These are phyloP conservation scores for Choreutis nemorana DNA, from an alignment of 2,888 invertebrate species.

Conservation along the genomic window DNA sequence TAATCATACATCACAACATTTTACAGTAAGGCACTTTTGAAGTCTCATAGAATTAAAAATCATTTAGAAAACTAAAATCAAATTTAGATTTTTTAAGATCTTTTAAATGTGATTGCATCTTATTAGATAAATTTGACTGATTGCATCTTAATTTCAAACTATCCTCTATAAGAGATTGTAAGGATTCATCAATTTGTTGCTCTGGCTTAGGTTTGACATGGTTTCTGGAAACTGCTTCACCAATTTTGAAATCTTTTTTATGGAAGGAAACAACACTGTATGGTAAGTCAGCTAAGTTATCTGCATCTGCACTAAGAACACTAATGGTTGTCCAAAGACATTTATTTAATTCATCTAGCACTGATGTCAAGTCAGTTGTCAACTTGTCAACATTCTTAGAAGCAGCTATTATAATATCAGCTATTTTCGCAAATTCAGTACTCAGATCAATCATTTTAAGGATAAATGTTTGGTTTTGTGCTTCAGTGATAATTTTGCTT, in stretches of 20 bases:
- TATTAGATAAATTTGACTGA: constrained; percentile 33
- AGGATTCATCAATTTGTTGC: constrained; percentile 28
- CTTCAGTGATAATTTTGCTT: constrained; percentile 50
- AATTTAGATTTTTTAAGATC: constrained; percentile 29
- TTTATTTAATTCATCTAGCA: constrained; percentile 38
- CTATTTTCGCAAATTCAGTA: constrained; percentile 47
- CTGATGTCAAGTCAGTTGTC: constrained; percentile 23
- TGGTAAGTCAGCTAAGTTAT: constrained; percentile 38
- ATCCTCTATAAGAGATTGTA: constrained; percentile 49
- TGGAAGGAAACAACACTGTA: constrained; percentile 56
- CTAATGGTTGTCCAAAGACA: constrained; percentile 52
- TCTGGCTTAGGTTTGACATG: constrained; percentile 27
- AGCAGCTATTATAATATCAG: constrained; percentile 40
- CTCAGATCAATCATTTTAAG: constrained; percentile 50
- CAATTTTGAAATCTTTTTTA: constrained; percentile 53
- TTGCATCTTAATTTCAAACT: constrained; percentile 42
- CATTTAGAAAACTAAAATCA: constrained; percentile 49
- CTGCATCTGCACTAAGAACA: constrained; percentile 36
- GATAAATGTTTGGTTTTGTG: constrained; percentile 46
- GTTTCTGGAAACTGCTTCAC: constrained; percentile 44
- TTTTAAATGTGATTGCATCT: constrained; percentile 36
- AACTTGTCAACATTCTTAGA: constrained; percentile 41
- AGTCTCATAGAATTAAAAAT: too few relatives aligned
- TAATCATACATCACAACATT: too few relatives aligned
- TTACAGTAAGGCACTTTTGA: too few relatives aligned